Conservation (phyloP, 2,888 invertebrate genomes). For the Tiphia femorata region DNA sequence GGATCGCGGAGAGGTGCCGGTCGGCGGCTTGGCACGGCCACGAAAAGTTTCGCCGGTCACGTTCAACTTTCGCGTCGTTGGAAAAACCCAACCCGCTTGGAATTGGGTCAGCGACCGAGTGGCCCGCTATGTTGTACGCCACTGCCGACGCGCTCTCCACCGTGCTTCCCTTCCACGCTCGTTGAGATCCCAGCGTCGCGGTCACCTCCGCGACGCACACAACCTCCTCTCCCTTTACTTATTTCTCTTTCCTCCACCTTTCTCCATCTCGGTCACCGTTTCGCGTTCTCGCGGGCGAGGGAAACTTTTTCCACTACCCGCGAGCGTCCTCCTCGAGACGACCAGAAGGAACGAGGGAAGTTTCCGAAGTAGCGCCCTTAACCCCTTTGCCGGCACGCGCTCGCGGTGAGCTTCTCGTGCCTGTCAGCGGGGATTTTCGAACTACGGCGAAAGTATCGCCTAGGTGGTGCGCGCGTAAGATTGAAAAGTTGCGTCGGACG, state of each 20-base stretch:
- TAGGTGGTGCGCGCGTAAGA: background rate
- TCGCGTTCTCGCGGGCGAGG: slow-evolving; percentile 11
- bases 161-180: background rate
- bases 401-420: background rate
- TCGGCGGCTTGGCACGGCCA: slow-evolving; percentile 42
- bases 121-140: background rate
- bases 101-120: slow-evolving; percentile 48
- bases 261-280: slow-evolving; percentile 13
- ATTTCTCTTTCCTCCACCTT: slow-evolving; percentile 1
- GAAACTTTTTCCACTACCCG: slow-evolving; percentile 23
- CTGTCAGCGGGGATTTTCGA: background rate
- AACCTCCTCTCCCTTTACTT: background rate
- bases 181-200: background rate
- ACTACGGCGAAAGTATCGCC: background rate
- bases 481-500: background rate
- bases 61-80: slow-evolving; percentile 58
- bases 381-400: slow-evolving; percentile 12
- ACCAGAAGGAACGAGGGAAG: slow-evolving; percentile 20
- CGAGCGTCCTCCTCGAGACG: slow-evolving; percentile 19
- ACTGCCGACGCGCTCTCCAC: background rate
- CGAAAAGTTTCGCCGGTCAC: slow-evolving; percentile 59
- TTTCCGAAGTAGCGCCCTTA: slow-evolving; percentile 26
- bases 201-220: background rate
- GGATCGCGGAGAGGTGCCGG: background rate
- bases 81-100: slow-evolving; percentile 47